Evolutionary conservation across 2,888 invertebrate genomes (phyloP).

Genomic region (Andrena flavipes): DNA sequence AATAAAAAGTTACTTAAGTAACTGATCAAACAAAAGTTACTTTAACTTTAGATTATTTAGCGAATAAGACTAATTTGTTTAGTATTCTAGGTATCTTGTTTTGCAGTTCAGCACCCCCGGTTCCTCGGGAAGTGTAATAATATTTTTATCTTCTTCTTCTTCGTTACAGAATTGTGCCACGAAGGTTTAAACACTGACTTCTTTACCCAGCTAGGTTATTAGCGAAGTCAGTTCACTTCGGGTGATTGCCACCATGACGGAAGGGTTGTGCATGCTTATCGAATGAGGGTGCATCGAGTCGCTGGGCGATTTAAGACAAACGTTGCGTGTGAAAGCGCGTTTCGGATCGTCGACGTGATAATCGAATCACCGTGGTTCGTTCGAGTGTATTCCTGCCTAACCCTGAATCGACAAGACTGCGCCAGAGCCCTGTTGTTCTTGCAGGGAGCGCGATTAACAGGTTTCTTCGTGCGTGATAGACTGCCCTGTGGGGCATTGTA

Average conservation of each 20-base stretch:
- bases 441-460: neutral
- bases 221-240: neutral
- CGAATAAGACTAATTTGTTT: no score
- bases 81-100: no score
- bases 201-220: no score
- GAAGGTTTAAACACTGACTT: no score
- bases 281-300: conserved; percentile 43
- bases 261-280: conserved; percentile 41
- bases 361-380: conserved; percentile 31
- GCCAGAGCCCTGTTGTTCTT: neutral
- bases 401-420: conserved; percentile 14
- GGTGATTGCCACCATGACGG: conserved; percentile 5
- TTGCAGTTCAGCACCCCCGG: no score
- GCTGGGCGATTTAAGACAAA: conserved; percentile 38
- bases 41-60: no score
- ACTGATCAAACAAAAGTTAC: no score
- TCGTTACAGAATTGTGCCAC: no score
- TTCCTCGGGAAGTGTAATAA: no score
- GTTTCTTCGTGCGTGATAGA: neutral
- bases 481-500: no score
- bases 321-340: conserved; percentile 30
- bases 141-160: no score
- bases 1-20: no score
- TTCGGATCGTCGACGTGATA: conserved; percentile 40
- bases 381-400: conserved; percentile 18